Evolutionary conservation across 2,888 invertebrate genomes (phyloP).

Genomic region (Parapristionchus giblindavisi): DNA sequence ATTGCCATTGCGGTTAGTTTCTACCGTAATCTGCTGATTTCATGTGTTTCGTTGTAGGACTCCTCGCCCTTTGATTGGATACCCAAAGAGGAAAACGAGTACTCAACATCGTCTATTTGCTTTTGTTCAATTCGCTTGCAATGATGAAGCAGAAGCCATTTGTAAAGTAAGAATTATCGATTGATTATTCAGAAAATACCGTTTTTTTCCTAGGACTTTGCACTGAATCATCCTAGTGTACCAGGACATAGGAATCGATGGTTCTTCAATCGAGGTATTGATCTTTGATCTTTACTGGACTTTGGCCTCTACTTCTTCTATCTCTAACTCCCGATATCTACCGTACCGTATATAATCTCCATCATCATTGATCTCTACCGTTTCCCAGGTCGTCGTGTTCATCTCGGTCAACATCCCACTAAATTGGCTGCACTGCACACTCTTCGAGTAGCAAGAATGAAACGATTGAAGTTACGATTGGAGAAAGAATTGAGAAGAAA

Average conservation of each 20-base stretch:
- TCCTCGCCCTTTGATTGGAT: background rate
- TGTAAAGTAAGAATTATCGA: slow-evolving; percentile 13
- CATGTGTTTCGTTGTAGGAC: background rate
- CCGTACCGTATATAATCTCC: no score
- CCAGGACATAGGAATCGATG: background rate
- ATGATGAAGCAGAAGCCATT: slow-evolving; percentile 30
- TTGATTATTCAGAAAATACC: background rate
- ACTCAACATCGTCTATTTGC: slow-evolving; percentile 24
- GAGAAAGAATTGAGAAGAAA: slow-evolving; percentile 26
- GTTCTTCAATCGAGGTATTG: slow-evolving; percentile 35
- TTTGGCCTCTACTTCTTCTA: background rate
- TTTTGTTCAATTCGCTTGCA: slow-evolving; percentile 32
- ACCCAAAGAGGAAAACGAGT: slow-evolving; percentile 9
- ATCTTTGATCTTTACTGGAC: no score
- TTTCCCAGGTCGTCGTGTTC: slow-evolving; percentile 15
- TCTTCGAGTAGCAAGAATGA: slow-evolving; percentile 8
- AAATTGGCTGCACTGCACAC: background rate
- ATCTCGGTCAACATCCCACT: slow-evolving; percentile 10
- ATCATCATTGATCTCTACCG: background rate
- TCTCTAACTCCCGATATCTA: background rate
- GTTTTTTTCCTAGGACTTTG: slow-evolving; percentile 17
- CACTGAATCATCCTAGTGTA: slow-evolving; percentile 25
- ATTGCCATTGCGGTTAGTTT: slow-evolving; percentile 19
- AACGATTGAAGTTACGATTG: background rate
- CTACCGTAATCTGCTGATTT: background rate